Evolutionary conservation across 2,888 invertebrate genomes (phyloP), one percentile per base, ranked within the genome.

Genomic region (Syritta pipiens): DNA sequence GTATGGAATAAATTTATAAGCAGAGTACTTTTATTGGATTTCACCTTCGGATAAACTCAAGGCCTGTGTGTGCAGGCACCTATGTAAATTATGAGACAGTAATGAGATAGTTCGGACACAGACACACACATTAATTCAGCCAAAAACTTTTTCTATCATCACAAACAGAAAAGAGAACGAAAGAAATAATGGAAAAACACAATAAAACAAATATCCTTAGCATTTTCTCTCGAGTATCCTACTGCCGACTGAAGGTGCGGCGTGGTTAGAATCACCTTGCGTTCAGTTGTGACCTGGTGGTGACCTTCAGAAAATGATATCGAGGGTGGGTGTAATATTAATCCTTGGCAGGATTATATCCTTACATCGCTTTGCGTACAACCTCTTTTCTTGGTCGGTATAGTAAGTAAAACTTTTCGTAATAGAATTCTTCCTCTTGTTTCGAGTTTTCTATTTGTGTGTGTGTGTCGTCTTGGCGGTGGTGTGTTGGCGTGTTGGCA

Each of bases 21-120:
- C 46, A 68, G 48, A 67, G 68, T 57, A 79, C 67, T 74, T 79
- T 79, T 79, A 79, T 79, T 79, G 57, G 74, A 68, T 60, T 79
- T 67, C 67, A 79, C 79, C 62, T 68, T 68, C 30, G 57, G 72
- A 79, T 67, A 62, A 71, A 62, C 12, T 46, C 53, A 60, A 51
- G 53, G 42, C 4, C n/a, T 55, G 35, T 32, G 10, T 10, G n/a
- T 22, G 9, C n/a, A 65, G 65, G 60, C 60, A 71, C 59, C 79
- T 74, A n/a, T n/a, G n/a, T n/a, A 72, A 79, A 79, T 79, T 79
- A 79, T 79, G 74, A 74, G 79, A 68, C 79, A 79, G 74, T 68
- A 79, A 79, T 79, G 74, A 79, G 79, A 79, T 79, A 79, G 74
- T 74, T 79, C 74, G 55, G 67, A 20, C 14, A 35, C 37, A 37